phyloP scores from a whole-genome alignment of 2,797 vertebrate genomes.

The Otus scops region DNA sequence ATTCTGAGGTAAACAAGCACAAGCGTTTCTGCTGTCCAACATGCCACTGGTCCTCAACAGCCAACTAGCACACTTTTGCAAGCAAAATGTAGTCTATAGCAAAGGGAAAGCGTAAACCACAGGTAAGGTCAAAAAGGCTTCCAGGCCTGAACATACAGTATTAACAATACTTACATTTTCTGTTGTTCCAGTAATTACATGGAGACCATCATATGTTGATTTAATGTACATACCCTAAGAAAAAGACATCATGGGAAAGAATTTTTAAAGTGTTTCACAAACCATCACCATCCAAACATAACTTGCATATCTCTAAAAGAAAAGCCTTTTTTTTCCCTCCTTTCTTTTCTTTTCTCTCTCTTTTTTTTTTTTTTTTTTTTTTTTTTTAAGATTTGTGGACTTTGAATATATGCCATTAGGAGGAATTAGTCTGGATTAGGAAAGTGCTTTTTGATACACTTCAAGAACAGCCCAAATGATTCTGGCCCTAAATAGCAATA shows the following conservation, averaged over 20 bases:
- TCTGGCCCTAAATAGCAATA: not conserved
- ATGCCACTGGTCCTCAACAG: constrained; percentile 49
- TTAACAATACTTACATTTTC: constrained; percentile 91
- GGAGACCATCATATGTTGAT: constrained; percentile 98
- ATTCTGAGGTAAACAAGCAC: constrained; percentile 45
- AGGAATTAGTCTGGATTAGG: constrained; percentile 7
- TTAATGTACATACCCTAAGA: constrained; percentile 99
- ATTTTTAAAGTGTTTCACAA: constrained; percentile 70
- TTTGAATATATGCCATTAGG: not conserved
- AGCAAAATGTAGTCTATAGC: constrained; percentile 46
- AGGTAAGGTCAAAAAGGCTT: constrained; percentile 47
- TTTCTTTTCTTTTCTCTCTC: no score
- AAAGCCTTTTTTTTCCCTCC: not conserved
- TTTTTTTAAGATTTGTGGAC: not conserved
- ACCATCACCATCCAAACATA: constrained; percentile 65
- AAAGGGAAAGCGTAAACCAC: constrained; percentile 63
- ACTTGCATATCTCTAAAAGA: constrained; percentile 53
- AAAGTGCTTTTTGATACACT: not conserved
- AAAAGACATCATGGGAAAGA: constrained; percentile 77
- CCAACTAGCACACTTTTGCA: constrained; percentile 61
- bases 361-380: no score
- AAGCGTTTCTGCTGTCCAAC: constrained; percentile 36
- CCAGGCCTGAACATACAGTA: constrained; percentile 59
- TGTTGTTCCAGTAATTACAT: constrained; percentile 98
- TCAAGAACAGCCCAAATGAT: not conserved